Conservation (phyloP, 2,888 invertebrate genomes). For the Cistogaster globosa region DNA sequence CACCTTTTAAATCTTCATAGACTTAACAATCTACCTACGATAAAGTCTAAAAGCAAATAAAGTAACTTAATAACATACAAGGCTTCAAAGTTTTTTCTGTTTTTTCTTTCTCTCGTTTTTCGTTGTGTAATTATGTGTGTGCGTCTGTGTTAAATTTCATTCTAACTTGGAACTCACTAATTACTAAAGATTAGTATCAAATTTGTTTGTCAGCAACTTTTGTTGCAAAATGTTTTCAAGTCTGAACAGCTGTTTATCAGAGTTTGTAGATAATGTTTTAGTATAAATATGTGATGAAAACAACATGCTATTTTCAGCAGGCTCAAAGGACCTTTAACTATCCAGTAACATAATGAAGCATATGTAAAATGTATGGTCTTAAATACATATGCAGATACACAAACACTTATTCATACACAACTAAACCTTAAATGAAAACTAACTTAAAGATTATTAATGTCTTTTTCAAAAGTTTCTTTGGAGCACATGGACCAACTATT, state of each 20-base stretch:
- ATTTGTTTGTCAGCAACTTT: slow-evolving; percentile 80
- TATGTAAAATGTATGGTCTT: slow-evolving; percentile 47
- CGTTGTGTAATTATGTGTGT: background rate
- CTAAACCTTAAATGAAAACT: slow-evolving; percentile 31
- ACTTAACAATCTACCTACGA: slow-evolving; percentile 2
- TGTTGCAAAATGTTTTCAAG: slow-evolving; percentile 51
- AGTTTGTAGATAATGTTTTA: slow-evolving; percentile 2
- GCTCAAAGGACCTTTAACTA: slow-evolving; percentile 47
- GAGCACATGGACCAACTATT: slow-evolving; percentile 43
- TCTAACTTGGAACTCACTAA: slow-evolving; percentile 78
- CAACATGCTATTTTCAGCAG: slow-evolving; percentile 61
- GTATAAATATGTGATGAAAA: slow-evolving; percentile 29
- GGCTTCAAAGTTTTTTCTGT: slow-evolving; percentile 69
- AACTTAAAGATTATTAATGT: slow-evolving; percentile 71
- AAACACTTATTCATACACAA: background rate
- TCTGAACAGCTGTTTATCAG: slow-evolving; percentile 46
- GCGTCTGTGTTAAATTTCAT: slow-evolving; percentile 39
- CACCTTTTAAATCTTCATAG: background rate
- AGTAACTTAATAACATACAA: slow-evolving; percentile 68
- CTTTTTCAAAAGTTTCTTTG: slow-evolving; percentile 64
- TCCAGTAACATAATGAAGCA: slow-evolving; percentile 34
- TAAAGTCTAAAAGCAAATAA: background rate
- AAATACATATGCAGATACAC: background rate
- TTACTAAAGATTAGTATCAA: slow-evolving; percentile 82
- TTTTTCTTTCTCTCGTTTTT: background rate